Evolutionary conservation across 2,888 invertebrate species (phyloP), one percentile per base, ranked within the genome.

Genomic region (Stegophylla sp.): DNA sequence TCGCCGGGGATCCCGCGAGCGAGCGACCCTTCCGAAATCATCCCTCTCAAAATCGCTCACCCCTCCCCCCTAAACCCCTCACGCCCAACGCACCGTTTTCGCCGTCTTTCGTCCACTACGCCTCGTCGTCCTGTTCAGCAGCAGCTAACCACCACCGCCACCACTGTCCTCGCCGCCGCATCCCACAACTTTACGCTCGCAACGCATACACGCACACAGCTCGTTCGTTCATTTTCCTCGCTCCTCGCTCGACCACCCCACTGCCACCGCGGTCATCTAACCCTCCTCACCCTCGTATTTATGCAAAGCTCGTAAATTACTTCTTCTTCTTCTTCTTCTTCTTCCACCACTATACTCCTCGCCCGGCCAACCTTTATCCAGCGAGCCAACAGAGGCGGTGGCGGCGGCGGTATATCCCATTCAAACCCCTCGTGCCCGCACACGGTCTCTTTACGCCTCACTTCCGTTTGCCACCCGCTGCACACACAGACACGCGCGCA

Each of bases 231-330:
- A 20, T 20, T 41, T 20, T 12, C 20, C 3, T 20, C 56, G 12
- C 53, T n/a, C 43, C 20, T n/a, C 7, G 28, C 28, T 2, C 45
- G 2, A 12, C 34, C 20, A 20, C 43, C 17, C n/a, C 43, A 15
- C 53, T n/a, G 34, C 48, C 69, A 71, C 63, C 23, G 41, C 56
- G 45, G 43, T 66, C 66, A 43, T 66, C 43, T 53, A 56, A 66
- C 53, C 66, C 66, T 56, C 15, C 15, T 28, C 53, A 53, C 51
- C 7, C 59, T 26, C 15, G 15, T 69, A 77, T 77, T 77, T 69
- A 79, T 79, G 79, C 79, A 79, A 79, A 79, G 69, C 79, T 71
- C 79, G 71, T 79, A 79, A 79, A 79, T 79, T 79, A 79, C 79
- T 61, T 67, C 79, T 69, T 61, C 79, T 61, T 59, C 67, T 63